Base-by-base conservation (phyloP, 2,113 vertebrate species). In the Nycticorax nycticorax region DNA sequence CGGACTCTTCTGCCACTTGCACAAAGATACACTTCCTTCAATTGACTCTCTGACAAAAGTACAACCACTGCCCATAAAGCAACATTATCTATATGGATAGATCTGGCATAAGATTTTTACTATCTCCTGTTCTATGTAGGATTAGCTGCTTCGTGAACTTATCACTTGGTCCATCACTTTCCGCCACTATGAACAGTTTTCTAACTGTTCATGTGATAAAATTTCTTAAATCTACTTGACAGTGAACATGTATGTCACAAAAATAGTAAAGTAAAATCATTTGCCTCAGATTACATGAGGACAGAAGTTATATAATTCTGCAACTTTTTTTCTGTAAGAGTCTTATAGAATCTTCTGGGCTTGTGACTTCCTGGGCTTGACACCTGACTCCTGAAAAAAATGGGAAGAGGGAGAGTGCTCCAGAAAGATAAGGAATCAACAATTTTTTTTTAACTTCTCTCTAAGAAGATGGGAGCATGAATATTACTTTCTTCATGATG, bases 171-270 rank as follows among this genome's bases (percentile, higher is more conserved):
- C 6, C 15, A 69, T 32, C 28, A 26, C 15, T 47, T 71, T 16
- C 23, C 6, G 78, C 30, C 5, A 28, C 12, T 27, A 23, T 3
- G 15, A 43, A 43, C 5, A 43, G 3, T 62, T 83, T 67, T 86
- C 10, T 33, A 83, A 6, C 9, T 32, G 33, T 32, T 66, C 6
- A 37, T 10, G 20, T 50, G 22, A 85, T 7, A 64, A 59, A 73
- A 71, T 52, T 52, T 69, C 26, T 71, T 41, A 37, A 60, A 75
- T 18, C 47, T 52, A 12, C 59, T 50, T 74, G 19, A 55, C 3
- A 82, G 16, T 48, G 69, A 68, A 86, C 9, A 77, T 0, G 1
- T 3, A 68, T 2, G 2, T 24, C 7, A 71, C 0, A 0, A 85
- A 71, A 60, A 52, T 19, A 35, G 13, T n/a, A 16, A 57, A 50